Base-by-base conservation (phyloP, 2,888 invertebrate species). In the Dyspetes luteomarginatus region DNA sequence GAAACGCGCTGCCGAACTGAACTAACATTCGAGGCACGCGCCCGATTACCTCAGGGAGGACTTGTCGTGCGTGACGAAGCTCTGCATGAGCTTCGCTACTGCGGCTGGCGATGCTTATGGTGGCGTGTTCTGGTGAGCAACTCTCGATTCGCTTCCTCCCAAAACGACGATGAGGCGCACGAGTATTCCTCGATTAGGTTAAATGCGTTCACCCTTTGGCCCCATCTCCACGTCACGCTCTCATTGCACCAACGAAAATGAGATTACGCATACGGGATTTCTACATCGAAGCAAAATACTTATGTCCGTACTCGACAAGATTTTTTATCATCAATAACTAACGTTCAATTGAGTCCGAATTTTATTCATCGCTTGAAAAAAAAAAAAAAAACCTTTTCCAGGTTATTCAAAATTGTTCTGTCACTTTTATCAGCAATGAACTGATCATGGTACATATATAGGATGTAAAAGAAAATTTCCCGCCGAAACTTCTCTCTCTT, bases 1-100 rank as follows among this genome's bases (percentile, higher is more conserved):
- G 68, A 62, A 55, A 22, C 72, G 73, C 55, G 67, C 19, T 56
- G 43, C 22, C 69, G 65, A 67, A 78, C 65, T 60, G 76, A 72
- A 82, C 78, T 81, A 78, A 81, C 74, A 84, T 84, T 84, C 84
- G 68, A 83, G 67, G 83, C 84, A 84, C 84, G 84, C 83, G 83
- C 84, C 69, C 83, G 77, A 84, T 84, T 84, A 84, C 84, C 84
- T 84, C 81, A 67, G 82, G 84, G 82, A 82, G 78, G 68, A 80
- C 82, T 84, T 55, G 79, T 82, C 82, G 83, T 82, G 84, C 84
- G 83, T 84, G 84, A 84, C 84, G 81, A 71, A 80, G 81, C 75
- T 78, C 81, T 71, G 72, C 84, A 64, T 52, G 43, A 28, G 60
- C 50, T 62, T 48, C 26, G 5, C 83, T 28, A 28, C 28, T n/a